Base-by-base conservation (phyloP, 2,888 invertebrate species). In the Scrobipalpa atriplicella region DNA sequence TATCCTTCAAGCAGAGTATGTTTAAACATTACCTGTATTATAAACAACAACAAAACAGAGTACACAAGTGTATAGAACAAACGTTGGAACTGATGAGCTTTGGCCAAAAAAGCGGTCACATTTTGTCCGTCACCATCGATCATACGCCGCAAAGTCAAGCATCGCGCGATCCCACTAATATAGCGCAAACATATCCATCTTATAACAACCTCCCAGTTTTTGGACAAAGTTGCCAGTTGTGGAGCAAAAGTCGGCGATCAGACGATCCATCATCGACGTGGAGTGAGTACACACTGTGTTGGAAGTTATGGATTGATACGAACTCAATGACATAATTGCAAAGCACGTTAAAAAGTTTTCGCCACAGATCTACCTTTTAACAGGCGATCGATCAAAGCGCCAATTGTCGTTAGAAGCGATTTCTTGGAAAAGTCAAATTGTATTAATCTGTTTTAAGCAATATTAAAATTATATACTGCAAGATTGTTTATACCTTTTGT, bases 221-320 rank as follows among this genome's bases (percentile, higher is more conserved):
- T 63, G 51, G 52, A 63, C 63, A 51, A 63, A 63, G 43, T 63
- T 52, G 13, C 47, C 52, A 36, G 36, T 52, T 63, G 63, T 63
- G 52, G 63, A 51, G 63, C 63, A 52, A 52, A 52, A 63, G 63
- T 63, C 63, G 13, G 29, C n/a, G 7, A n/a, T 41, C 38, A n/a
- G 9, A 16, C 61, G 41, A 62, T 62, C 62, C 47, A 62, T 62
- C 62, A 62, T 21, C 10, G 39, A n/a, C n/a, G n/a, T n/a, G n/a
- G n/a, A n/a, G n/a, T n/a, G n/a, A 39, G 41, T 41, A 16, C 10
- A 54, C 54, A 11, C 36, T 38, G 36, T 58, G n/a, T 58, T 38
- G 36, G 58, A n/a, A 16, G 29, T 58, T 58, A 58, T 58, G 58
- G 58, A 58, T 58, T 58, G 58, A 58, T 58, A 58, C 58, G 47